Evolutionary conservation across 2,113 vertebrate genomes (phyloP), one percentile per base, ranked within the genome.

Genomic region (Zapus hudsonius): DNA sequence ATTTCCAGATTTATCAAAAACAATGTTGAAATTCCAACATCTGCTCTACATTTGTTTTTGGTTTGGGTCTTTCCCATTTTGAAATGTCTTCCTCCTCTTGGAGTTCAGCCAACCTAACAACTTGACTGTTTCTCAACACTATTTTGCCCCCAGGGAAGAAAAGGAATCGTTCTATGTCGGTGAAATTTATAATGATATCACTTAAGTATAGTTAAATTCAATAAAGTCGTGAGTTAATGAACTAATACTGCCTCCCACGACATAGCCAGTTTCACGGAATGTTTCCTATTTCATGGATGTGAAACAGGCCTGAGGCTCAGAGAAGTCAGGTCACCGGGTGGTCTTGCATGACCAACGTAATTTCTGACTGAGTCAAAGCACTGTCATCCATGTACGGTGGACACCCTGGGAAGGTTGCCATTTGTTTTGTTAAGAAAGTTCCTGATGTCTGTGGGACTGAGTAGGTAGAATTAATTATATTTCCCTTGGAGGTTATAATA

Each of bases 321-420:
- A 74, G 84, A 40, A 69, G 57, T 13, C n/a, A 64, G 25, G n/a
- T 13, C 0, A 40, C 74, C 72, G 33, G 3, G 23, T 20, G 10
- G 1, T 7, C 44, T n/a, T 42, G 25, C 3, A 25, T 15, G 13
- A 31, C 13, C 17, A 15, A 6, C n/a, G 36, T 29, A 15, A 2
- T 19, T 29, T 63, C 40, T 33, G 36, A 7, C 31, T 19, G 27
- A 29, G 52, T 66, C n/a, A 1, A 52, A 59, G 36, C 81, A 4
- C 36, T 36, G 3, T 19, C 36, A 12, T 10, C 31, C 36, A 29
- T 2, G 2, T 0, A 5, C 55, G 29, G 7, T 10, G 44, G 19
- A 7, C 44, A 9, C 47, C 11, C 3, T 2, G 55, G 36, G 7
- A 38, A 57, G 25, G 3, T 17, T 3, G 13, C 5, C 4, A n/a